Evolutionary conservation across 2,888 invertebrate genomes (phyloP).

Genomic region (Diarsia rubi): DNA sequence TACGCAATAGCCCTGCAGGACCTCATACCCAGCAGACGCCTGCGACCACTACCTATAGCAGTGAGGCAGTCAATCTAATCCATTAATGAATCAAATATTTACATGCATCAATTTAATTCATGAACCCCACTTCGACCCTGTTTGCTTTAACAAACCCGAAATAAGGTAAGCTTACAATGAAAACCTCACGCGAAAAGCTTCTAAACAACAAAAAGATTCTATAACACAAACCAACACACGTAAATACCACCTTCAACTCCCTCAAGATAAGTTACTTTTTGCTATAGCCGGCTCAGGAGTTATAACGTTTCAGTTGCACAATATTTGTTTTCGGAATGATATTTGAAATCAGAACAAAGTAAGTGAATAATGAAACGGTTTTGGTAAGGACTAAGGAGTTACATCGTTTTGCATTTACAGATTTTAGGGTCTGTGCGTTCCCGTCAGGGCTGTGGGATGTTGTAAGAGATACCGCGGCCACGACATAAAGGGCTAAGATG

Average conservation of each 20-base stretch:
- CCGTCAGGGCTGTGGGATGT: too few species aligned
- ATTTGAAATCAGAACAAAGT: conserved; percentile 50
- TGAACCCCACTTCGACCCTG: conserved; percentile 35
- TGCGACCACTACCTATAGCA: too few species aligned
- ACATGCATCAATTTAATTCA: background rate
- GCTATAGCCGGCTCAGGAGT: background rate
- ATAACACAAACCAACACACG: background rate
- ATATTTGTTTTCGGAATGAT: conserved; percentile 45
- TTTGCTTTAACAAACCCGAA: conserved; percentile 64
- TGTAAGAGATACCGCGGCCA: too few species aligned
- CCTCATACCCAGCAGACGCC: too few species aligned
- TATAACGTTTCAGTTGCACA: background rate
- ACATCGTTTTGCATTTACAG: conserved; percentile 5
- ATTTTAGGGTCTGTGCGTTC: too few species aligned
- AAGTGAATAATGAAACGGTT: conserved; percentile 45
- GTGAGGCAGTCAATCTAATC: too few species aligned
- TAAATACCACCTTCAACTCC: background rate
- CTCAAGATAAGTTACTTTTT: background rate
- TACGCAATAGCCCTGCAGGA: too few species aligned
- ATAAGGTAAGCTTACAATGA: conserved; percentile 63
- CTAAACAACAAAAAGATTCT: conserved; percentile 2
- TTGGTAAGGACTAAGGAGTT: background rate
- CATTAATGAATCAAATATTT: background rate
- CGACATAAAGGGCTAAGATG: too few species aligned
- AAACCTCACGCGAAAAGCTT: conserved; percentile 67